Evolutionary conservation across 2,797 vertebrate species (phyloP).

Genomic region (Parauchenoglanis punctatus): DNA sequence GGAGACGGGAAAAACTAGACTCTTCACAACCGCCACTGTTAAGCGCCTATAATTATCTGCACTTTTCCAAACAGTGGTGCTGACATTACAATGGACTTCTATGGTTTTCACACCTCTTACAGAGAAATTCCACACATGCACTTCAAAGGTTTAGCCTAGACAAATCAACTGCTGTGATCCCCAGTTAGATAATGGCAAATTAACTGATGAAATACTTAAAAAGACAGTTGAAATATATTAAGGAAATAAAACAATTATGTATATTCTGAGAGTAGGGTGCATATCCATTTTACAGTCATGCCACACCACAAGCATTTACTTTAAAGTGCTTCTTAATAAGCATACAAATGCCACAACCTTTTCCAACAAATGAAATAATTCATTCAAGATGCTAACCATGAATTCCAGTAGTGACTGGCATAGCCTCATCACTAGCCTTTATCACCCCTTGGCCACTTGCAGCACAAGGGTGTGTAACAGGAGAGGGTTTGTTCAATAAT

Average conservation of each 20-base stretch:
- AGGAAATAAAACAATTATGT: not conserved
- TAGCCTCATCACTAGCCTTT: not conserved
- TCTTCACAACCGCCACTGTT: slow-evolving; percentile 55
- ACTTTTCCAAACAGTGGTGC: slow-evolving; percentile 19
- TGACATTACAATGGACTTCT: slow-evolving; percentile 16
- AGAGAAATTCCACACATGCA: not conserved
- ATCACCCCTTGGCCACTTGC: not conserved
- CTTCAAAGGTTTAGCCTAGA: not conserved
- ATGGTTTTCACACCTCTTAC: slow-evolving; percentile 16
- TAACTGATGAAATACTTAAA: not conserved
- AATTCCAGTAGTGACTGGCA: not conserved
- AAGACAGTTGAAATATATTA: too few relatives aligned
- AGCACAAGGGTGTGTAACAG: not conserved
- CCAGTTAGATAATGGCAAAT: not conserved
- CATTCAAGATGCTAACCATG: not conserved
- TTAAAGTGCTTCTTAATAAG: not conserved
- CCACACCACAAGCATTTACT: not conserved
- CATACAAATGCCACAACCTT: not conserved
- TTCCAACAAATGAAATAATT: not conserved
- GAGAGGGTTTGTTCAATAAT: not conserved
- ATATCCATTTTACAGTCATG: not conserved
- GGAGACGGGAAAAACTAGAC: slow-evolving; percentile 70
- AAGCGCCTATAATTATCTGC: slow-evolving; percentile 51
- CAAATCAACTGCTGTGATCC: not conserved
- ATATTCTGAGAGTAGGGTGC: not conserved